Conservation (phyloP, 2,797 vertebrate genomes). For the Cirrhinus mrigala region DNA sequence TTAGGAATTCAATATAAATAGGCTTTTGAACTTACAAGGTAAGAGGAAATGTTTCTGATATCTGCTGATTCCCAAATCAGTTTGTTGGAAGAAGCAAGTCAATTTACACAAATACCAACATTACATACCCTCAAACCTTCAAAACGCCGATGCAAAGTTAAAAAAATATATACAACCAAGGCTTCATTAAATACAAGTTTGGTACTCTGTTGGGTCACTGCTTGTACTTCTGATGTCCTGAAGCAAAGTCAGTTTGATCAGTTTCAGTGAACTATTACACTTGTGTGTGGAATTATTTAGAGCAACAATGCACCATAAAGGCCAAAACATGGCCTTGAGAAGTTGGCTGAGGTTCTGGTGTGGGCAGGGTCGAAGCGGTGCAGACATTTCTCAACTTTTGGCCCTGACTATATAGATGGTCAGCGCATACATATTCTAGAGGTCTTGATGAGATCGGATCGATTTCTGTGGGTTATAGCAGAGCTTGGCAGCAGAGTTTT, state of each 20-base stretch:
- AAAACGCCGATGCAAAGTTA: not conserved
- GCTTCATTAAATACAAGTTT: constrained; percentile 8
- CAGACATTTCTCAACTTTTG: constrained; percentile 30
- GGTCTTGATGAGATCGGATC: constrained; percentile 56
- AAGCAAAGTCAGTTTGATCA: not conserved
- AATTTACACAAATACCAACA: not conserved
- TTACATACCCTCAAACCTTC: not conserved
- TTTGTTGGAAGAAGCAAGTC: not conserved
- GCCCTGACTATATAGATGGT: constrained; percentile 23
- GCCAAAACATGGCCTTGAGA: constrained; percentile 22
- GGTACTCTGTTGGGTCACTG: not conserved
- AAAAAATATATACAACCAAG: not conserved
- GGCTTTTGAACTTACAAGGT: too few relatives aligned
- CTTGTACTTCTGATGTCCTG: not conserved
- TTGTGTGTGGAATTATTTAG: constrained; percentile 9
- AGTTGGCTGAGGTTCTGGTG: constrained; percentile 24
- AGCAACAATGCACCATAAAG: not conserved
- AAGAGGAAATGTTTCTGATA: not conserved
- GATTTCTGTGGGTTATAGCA: constrained; percentile 54
- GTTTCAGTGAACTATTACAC: too few relatives aligned
- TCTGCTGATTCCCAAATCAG: not conserved
- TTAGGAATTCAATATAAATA: not conserved
- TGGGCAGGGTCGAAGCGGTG: constrained; percentile 28
- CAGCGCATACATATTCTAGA: constrained; percentile 54
- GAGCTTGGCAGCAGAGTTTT: constrained; percentile 20